A percentile compares a stretch with the other conserved stretches of the same genome.
phyloP scores from a whole-genome alignment of 35 echinoderm and acorn worm species.

The Apostichopus parvimensis region DNA sequence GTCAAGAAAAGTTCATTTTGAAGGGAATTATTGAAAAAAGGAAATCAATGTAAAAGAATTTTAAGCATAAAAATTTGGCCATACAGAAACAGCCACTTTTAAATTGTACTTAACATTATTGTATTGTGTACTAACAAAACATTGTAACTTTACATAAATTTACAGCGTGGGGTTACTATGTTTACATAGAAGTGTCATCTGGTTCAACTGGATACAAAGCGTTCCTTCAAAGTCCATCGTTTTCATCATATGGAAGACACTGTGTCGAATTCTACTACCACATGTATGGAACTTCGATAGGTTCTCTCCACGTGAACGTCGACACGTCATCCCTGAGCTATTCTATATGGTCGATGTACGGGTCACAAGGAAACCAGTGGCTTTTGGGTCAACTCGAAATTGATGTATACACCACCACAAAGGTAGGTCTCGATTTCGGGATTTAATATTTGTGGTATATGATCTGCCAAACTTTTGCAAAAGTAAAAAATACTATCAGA shows the following conservation, averaged over 20 bases:
- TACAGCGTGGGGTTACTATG: constrained; percentile 50
- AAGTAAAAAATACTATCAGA: no score
- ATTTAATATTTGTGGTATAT: no score
- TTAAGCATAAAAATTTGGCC: no score
- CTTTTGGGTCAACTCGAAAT: neutral
- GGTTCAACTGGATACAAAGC: constrained; percentile 44
- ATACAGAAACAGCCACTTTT: no score
- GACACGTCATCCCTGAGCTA: neutral
- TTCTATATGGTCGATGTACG: neutral
- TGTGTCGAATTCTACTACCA: constrained; percentile 23
- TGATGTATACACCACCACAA: neutral
- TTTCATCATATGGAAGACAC: neutral
- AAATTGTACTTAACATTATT: no score
- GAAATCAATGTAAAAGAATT: no score
- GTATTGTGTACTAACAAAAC: neutral
- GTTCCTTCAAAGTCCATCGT: constrained; percentile 42
- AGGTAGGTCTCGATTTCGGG: neutral
- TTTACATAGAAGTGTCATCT: constrained; percentile 62
- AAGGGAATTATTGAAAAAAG: no score
- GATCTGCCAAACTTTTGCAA: no score
- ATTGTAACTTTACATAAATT: neutral
- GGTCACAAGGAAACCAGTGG: neutral
- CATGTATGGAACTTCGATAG: constrained; percentile 37
- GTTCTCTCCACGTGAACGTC: neutral
- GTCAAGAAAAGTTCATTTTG: no score